These are phyloP conservation scores for Melanogrammus aeglefinus DNA, from an alignment of 2,797 vertebrate species.

Conservation along the genomic window DNA sequence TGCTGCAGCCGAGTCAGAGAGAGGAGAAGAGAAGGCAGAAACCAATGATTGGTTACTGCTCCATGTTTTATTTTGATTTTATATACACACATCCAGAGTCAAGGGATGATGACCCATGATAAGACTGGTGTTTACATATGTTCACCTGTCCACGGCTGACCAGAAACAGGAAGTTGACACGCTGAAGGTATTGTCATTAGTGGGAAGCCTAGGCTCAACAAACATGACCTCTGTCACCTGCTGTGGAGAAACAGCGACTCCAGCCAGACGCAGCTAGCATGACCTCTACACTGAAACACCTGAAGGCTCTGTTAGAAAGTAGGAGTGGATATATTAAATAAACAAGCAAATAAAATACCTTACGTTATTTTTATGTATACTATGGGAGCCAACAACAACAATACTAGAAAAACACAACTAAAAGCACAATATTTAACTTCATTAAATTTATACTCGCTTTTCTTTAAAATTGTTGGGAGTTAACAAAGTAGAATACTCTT, in stretches of 20 bases:
- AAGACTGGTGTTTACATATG: not conserved
- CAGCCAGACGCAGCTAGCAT: no score
- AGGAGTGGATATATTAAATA: not conserved
- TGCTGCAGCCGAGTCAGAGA: conserved; percentile 33
- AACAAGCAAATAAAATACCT: no score
- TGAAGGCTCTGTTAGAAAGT: not conserved
- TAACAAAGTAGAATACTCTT: no score
- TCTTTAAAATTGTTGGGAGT: no score
- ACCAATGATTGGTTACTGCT: conserved; percentile 7
- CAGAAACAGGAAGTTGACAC: not conserved
- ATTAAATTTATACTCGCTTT: no score
- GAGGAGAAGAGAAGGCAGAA: conserved; percentile 13
- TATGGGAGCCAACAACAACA: no score
- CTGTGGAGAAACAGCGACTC: no score
- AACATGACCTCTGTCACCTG: no score
- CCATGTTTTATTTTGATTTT: no score
- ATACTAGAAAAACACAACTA: no score
- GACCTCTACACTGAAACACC: not conserved
- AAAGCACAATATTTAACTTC: no score
- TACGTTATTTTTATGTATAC: no score
- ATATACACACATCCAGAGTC: conserved; percentile 17
- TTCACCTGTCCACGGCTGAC: not conserved
- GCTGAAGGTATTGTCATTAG: not conserved
- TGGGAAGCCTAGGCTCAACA: not conserved
- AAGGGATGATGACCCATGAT: conserved; percentile 7